These are phyloP conservation scores for Sicus ferrugineus DNA, from an alignment of 2,888 invertebrate genomes.

Conservation along the genomic window DNA sequence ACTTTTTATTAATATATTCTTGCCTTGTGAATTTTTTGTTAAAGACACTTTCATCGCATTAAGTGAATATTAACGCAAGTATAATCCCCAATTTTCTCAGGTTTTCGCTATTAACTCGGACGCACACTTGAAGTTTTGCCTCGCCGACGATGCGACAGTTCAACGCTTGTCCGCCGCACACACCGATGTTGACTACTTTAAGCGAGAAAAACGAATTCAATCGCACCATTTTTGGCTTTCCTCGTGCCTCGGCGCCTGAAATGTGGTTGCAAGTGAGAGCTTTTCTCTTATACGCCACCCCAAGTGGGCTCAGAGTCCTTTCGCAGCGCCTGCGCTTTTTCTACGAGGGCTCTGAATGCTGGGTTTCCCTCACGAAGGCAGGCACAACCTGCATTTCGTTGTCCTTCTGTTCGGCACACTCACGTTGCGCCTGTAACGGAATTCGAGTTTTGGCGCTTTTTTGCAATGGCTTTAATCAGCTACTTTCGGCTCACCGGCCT, in stretches of 20 bases:
- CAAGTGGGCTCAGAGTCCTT: background rate
- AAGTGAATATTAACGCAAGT: too few species aligned
- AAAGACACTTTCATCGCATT: too few species aligned
- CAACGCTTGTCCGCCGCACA: conserved; percentile 15
- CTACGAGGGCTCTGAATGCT: background rate
- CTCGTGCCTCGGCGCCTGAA: background rate
- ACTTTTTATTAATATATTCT: too few species aligned
- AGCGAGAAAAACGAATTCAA: background rate
- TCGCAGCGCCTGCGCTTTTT: background rate
- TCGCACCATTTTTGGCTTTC: background rate
- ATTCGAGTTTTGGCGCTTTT: background rate
- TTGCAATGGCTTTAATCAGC: too few species aligned
- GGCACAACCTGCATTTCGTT: background rate
- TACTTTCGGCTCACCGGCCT: background rate
- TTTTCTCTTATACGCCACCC: conserved; percentile 13
- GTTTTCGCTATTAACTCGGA: too few species aligned
- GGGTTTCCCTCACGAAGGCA: background rate
- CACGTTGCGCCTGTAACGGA: background rate
- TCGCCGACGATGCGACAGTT: too few species aligned
- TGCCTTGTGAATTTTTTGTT: too few species aligned
- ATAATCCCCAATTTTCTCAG: too few species aligned
- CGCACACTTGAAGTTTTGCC: too few species aligned
- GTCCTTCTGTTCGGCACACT: background rate
- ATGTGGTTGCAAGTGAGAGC: conserved; percentile 2
- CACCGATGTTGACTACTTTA: conserved; percentile 26